phyloP scores from a whole-genome alignment of 2,888 invertebrate species.

The Leucoma salicis region DNA sequence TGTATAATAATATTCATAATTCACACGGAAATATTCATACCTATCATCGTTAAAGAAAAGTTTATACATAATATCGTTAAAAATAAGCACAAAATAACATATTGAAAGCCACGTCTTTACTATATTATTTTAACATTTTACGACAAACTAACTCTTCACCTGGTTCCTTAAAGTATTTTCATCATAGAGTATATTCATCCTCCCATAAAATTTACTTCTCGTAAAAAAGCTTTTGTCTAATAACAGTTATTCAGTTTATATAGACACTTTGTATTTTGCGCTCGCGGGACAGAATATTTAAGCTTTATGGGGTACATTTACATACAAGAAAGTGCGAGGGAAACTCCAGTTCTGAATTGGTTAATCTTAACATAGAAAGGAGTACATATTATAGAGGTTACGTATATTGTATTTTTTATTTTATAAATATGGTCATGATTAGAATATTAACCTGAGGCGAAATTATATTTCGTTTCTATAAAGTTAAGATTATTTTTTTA shows the following conservation, averaged over 20 bases:
- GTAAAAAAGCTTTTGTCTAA: constrained; percentile 32
- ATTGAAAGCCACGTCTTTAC: constrained; percentile 6
- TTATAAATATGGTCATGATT: too few species aligned
- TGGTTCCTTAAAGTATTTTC: constrained; percentile 20
- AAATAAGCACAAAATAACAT: too few species aligned
- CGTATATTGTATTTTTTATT: too few species aligned
- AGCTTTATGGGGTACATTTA: constrained; percentile 26
- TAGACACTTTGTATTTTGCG: constrained; percentile 32
- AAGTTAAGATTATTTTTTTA: too few species aligned
- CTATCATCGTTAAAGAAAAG: too few species aligned
- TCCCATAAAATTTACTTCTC: constrained; percentile 36
- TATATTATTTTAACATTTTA: constrained; percentile 32
- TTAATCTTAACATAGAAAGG: neutral
- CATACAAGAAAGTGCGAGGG: constrained; percentile 25
- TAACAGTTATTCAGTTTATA: constrained; percentile 35
- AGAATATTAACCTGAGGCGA: too few species aligned
- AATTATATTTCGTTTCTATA: too few species aligned
- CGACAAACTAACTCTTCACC: constrained; percentile 25
- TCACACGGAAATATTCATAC: too few species aligned
- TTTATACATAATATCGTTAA: too few species aligned
- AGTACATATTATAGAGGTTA: too few species aligned
- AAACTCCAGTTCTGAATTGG: constrained; percentile 7
- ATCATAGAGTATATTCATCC: constrained; percentile 17
- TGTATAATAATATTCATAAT: too few species aligned
- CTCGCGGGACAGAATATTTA: constrained; percentile 25